Percentiles rank a stretch among this genome's conserved stretches.
phyloP scores from a whole-genome alignment of 2,113 vertebrate species.

The Garra rufa region DNA sequence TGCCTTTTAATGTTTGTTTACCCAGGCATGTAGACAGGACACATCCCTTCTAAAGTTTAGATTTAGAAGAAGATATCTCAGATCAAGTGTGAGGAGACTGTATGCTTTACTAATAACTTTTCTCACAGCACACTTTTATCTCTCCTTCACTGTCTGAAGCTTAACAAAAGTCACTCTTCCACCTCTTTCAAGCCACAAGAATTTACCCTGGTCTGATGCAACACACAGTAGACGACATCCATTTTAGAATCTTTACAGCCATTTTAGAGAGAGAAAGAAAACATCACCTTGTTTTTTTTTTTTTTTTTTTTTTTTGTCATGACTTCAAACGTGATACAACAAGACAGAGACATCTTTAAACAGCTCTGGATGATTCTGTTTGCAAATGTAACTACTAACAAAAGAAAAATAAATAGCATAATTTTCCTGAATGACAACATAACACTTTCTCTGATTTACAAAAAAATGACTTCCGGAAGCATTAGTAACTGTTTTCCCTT shows the following conservation, averaged over 20 bases:
- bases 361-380: background rate
- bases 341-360: background rate
- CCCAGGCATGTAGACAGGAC: no score
- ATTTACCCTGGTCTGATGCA: background rate
- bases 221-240: background rate
- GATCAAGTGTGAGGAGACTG: background rate
- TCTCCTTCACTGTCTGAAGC: background rate
- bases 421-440: background rate
- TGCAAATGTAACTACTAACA: background rate
- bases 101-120: background rate
- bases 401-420: background rate
- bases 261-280: background rate
- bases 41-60: no score
- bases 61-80: background rate
- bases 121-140: background rate
- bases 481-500: no score
- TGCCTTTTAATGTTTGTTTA: no score
- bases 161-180: background rate
- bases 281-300: background rate
- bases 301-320: background rate
- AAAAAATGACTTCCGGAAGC: no score
- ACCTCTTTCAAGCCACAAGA: no score
- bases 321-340: background rate
- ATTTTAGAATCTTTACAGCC: background rate
- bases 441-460: no score